phyloP scores from a whole-genome alignment of 2,797 vertebrate species.

The Myotis findleyi region DNA sequence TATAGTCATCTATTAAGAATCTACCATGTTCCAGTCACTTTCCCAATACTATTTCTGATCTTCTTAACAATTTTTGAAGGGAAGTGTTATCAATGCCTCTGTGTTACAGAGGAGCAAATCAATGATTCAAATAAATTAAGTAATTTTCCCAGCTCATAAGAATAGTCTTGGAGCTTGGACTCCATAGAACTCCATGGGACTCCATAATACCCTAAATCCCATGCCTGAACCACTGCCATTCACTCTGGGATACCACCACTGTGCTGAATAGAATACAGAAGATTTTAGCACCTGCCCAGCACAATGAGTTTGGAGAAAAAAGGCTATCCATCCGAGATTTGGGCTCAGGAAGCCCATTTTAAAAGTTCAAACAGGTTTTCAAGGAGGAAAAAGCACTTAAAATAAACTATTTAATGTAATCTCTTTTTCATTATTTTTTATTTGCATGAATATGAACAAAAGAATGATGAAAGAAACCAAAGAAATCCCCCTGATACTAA shows the following conservation, averaged over 20 bases:
- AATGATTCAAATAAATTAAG: not conserved
- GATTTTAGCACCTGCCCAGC: not conserved
- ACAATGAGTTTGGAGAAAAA: slow-evolving; percentile 32
- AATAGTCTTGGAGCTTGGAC: not conserved
- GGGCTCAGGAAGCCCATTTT: not conserved
- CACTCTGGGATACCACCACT: not conserved
- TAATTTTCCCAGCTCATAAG: not conserved
- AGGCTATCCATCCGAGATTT: not conserved
- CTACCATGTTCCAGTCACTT: not conserved
- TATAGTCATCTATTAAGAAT: not conserved
- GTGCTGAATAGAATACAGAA: not conserved
- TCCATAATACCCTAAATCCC: not conserved
- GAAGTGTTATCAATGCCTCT: not conserved
- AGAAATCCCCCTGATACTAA: not conserved
- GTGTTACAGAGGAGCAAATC: not conserved
- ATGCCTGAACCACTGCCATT: not conserved
- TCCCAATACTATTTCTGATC: not conserved
- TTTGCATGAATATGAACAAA: slow-evolving; percentile 56
- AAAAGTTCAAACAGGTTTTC: slow-evolving; percentile 22
- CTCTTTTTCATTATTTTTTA: not conserved
- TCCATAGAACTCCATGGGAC: not conserved
- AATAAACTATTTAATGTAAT: slow-evolving; percentile 28
- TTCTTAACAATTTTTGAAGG: not conserved
- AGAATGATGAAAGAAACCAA: not conserved
- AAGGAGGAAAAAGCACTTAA: not conserved